phyloP scores from a whole-genome alignment of 2,797 vertebrate genomes.

The Tinamus major region DNA sequence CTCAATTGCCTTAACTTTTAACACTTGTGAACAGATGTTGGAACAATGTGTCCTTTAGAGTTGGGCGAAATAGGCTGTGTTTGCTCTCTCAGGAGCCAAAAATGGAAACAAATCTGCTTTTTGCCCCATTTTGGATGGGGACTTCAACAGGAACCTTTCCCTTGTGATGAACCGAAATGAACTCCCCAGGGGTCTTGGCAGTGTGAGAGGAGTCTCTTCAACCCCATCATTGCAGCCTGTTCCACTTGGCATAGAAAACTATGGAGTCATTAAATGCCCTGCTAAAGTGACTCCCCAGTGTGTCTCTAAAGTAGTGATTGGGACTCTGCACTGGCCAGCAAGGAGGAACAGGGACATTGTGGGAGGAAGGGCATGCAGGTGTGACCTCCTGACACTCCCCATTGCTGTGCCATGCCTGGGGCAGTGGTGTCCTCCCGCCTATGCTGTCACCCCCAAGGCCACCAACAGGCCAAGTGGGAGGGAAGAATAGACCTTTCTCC shows the following conservation, averaged over 20 bases:
- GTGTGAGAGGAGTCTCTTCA: fast-evolving
- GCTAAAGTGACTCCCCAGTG: neutral
- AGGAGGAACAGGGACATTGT: too few relatives aligned
- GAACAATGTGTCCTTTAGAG: slow-evolving; percentile 28
- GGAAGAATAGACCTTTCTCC: too few relatives aligned
- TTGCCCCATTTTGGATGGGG: neutral
- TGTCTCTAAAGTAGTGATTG: neutral
- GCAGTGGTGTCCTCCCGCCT: too few relatives aligned
- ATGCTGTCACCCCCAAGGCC: too few relatives aligned
- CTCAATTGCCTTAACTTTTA: slow-evolving; percentile 16
- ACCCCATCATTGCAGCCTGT: neutral
- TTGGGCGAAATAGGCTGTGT: neutral
- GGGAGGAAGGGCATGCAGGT: too few relatives aligned
- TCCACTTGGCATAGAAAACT: neutral
- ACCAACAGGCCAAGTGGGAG: too few relatives aligned
- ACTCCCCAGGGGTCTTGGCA: neutral
- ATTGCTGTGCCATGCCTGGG: too few relatives aligned
- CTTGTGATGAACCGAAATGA: neutral
- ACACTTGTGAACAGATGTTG: slow-evolving; percentile 17
- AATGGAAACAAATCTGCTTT: neutral
- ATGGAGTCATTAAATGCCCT: neutral
- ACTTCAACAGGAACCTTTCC: slow-evolving; percentile 6
- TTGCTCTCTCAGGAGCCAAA: neutral
- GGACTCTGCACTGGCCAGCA: too few relatives aligned
- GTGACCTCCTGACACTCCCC: too few relatives aligned